phyloP scores from a whole-genome alignment of 2,113 vertebrate species.

The Camelus dromedarius region DNA sequence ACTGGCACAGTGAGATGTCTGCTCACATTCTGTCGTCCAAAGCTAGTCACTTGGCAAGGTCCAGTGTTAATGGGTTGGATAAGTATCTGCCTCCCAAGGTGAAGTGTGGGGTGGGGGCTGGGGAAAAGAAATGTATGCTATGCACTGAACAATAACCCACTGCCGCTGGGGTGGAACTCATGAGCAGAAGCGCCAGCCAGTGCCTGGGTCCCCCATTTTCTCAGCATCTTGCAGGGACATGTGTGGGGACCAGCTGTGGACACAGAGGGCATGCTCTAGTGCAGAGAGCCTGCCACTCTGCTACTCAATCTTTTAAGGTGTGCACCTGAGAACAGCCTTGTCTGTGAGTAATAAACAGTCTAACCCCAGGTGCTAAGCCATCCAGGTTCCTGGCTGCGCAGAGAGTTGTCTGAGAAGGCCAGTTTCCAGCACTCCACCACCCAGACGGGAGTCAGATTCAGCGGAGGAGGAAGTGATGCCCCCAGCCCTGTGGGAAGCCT shows the following conservation, averaged over 20 bases:
- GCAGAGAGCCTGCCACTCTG: not conserved
- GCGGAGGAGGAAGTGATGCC: not conserved
- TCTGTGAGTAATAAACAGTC: not conserved
- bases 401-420: not conserved
- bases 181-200: not conserved
- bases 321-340: not conserved
- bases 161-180: not conserved
- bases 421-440: not conserved
- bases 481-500: too few species aligned
- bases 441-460: not conserved
- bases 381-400: not conserved
- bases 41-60: not conserved
- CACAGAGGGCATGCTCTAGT: not conserved
- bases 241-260: not conserved
- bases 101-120: not conserved
- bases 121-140: not conserved
- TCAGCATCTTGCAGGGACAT: not conserved
- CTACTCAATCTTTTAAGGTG: not conserved
- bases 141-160: not conserved
- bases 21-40: not conserved
- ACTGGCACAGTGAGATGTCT: not conserved
- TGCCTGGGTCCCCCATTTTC: too few species aligned
- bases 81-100: not conserved
- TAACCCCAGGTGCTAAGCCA: not conserved
- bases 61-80: not conserved